Evolutionary conservation across 2,888 invertebrate genomes (phyloP), one percentile per base, ranked within the genome.

Genomic region (Drosophila pseudotakahashii): DNA sequence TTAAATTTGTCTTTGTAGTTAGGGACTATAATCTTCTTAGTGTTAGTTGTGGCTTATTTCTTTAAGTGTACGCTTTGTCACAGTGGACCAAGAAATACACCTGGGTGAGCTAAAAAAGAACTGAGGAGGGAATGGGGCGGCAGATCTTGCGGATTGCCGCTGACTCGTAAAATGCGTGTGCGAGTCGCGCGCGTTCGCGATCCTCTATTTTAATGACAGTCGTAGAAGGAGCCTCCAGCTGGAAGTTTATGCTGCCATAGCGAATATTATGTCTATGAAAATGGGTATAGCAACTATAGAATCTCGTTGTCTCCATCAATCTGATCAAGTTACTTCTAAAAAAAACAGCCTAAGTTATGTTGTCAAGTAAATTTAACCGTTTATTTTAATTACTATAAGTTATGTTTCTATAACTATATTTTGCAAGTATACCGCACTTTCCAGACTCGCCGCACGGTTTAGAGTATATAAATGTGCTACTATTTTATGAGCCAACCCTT

Each of bases 151-250:
- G 55, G 66, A 66, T 53, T 66, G 62, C 59, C 79, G 86, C 74
- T 79, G 64, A 47, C 61, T 88, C 89, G 79, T 85, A 89, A 89
- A 89, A 85, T 89, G 89, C 82, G 89, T 87, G 82, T 79, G 83
- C 79, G 84, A 76, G 76, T 76, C 77, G 83, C 80, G 84, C 75
- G 83, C 77, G 74, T 69, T 69, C 11, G 47, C 51, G 34, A 52
- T 61, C 47, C 69, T 72, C 63, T 62, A 39, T 78, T 86, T 90
- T 86, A 90, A 91, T 90, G 90, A 91, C 90, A 90, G 89, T 83
- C 67, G 51, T 51, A 64, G 67, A 73, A 32, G 62, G 23, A 48
- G 69, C 10, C 55, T 47, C 30, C 42, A 68, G 52, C 36, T 58
- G 59, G 30, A 36, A 47, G 44, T 44, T 36, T 36, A 50, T 16